Conservation (phyloP, 2,888 invertebrate species). For the Drosophila silvestris region DNA sequence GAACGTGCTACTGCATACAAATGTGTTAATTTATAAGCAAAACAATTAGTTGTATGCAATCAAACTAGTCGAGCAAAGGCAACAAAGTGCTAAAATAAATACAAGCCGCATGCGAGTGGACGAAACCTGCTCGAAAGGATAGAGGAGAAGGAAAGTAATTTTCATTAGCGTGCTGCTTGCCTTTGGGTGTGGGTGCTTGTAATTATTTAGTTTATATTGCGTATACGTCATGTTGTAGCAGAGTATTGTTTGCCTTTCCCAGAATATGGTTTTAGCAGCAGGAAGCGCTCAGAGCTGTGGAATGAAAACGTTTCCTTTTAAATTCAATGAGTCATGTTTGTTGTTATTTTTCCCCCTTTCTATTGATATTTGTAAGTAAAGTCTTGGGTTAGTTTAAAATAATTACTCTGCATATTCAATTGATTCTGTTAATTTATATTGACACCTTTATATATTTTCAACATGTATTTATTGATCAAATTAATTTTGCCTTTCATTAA, state of each 20-base stretch:
- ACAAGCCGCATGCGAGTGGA: conserved; percentile 16
- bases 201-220: conserved; percentile 69
- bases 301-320: conserved; percentile 17
- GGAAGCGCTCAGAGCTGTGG: conserved; percentile 1
- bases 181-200: conserved; percentile 41
- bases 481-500: background rate
- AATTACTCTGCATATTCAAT: background rate
- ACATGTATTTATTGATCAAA: background rate
- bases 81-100: conserved; percentile 32
- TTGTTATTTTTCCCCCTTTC: background rate
- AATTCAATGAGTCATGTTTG: conserved; percentile 45
- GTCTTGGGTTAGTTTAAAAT: background rate
- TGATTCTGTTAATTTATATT: background rate
- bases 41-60: conserved; percentile 76
- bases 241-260: conserved; percentile 30
- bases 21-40: conserved; percentile 79
- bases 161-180: conserved; percentile 63
- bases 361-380: conserved; percentile 9
- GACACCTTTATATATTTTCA: background rate
- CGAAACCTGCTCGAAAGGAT: conserved; percentile 1
- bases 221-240: conserved; percentile 67
- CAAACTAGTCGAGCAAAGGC: conserved; percentile 55
- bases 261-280: conserved; percentile 4
- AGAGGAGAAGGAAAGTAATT: conserved; percentile 58
- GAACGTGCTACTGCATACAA: conserved; percentile 69